These are phyloP conservation scores for Nebria salina DNA, from an alignment of 2,888 invertebrate genomes.

Conservation along the genomic window DNA sequence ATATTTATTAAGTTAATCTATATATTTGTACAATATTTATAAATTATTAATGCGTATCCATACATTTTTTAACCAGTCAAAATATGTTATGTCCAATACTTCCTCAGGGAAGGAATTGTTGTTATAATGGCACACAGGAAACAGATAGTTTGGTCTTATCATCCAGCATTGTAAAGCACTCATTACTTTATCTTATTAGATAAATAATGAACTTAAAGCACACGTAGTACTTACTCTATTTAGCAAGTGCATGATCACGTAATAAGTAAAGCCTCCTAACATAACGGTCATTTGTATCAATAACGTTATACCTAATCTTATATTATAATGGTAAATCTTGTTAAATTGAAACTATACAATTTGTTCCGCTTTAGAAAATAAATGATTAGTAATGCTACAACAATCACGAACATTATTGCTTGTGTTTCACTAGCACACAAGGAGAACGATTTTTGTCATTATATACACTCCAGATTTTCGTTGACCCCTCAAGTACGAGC, in stretches of 20 bases:
- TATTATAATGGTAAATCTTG: constrained; percentile 1
- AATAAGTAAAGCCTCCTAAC: neutral
- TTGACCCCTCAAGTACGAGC: neutral
- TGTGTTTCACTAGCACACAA: neutral
- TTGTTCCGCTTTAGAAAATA: neutral
- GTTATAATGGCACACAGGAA: neutral
- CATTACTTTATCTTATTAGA: constrained; percentile 1
- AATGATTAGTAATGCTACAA: neutral
- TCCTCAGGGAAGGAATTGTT: no score
- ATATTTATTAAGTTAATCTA: no score
- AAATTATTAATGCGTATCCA: no score
- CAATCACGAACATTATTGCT: neutral
- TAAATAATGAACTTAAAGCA: neutral
- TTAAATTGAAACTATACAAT: neutral
- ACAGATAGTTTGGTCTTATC: neutral
- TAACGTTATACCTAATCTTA: neutral
- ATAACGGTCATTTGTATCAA: neutral
- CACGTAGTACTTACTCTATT: neutral
- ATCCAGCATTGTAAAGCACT: neutral
- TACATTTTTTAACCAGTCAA: no score
- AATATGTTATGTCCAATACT: no score
- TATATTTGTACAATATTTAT: no score
- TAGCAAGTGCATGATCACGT: neutral
- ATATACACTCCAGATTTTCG: no score
- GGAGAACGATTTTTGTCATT: no score